Conservation (phyloP, 2,888 invertebrate species). For the Miltochrista miniata region DNA sequence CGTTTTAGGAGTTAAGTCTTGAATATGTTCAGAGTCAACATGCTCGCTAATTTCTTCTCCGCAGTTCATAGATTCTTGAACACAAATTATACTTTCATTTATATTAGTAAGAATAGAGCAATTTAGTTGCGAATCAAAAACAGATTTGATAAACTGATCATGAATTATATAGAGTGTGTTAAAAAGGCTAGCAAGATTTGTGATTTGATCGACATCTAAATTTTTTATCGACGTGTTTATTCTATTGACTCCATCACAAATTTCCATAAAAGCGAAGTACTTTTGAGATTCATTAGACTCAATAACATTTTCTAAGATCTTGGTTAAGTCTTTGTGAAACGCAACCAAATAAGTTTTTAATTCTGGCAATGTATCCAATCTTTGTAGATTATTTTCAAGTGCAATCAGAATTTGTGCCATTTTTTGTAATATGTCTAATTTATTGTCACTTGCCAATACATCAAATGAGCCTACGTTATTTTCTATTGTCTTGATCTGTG, state of each 20-base stretch:
- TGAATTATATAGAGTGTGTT: constrained; percentile 67
- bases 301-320: constrained; percentile 82
- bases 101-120: constrained; percentile 58
- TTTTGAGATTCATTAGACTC: constrained; percentile 74
- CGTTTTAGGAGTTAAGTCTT: constrained; percentile 42
- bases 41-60: constrained; percentile 58
- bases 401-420: constrained; percentile 75
- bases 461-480: constrained; percentile 63
- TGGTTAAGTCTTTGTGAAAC: constrained; percentile 80
- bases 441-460: constrained; percentile 71
- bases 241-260: constrained; percentile 68
- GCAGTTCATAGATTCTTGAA: constrained; percentile 63
- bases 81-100: constrained; percentile 51
- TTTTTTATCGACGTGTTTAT: constrained; percentile 61
- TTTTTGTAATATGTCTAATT: constrained; percentile 69
- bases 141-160: constrained; percentile 53
- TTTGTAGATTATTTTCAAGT: constrained; percentile 67
- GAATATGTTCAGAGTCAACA: constrained; percentile 57
- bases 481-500: constrained; percentile 58
- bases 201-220: constrained; percentile 51
- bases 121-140: constrained; percentile 65
- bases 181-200: constrained; percentile 60
- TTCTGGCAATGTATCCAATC: constrained; percentile 53
- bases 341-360: constrained; percentile 58
- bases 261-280: constrained; percentile 66